Conservation (phyloP, 2,797 vertebrate genomes). For the Kryptopterus vitreolus region DNA sequence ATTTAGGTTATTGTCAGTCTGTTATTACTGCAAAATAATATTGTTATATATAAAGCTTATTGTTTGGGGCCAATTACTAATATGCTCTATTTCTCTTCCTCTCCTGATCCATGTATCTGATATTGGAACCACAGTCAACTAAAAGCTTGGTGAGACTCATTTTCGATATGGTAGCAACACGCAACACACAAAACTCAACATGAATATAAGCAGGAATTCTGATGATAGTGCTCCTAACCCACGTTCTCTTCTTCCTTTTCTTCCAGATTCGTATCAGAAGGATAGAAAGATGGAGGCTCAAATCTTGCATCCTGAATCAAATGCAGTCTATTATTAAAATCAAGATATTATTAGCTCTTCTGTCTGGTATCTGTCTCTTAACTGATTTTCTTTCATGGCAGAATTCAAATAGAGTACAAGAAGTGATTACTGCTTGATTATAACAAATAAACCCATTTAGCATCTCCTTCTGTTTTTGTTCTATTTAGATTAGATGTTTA, state of each 20-base stretch:
- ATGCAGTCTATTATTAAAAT: slow-evolving; percentile 5
- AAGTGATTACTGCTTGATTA: slow-evolving; percentile 17
- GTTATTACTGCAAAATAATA: neutral
- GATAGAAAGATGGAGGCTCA: neutral
- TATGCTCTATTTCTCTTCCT: slow-evolving; percentile 5
- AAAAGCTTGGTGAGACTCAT: slow-evolving; percentile 10
- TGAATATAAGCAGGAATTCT: neutral
- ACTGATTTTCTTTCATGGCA: neutral
- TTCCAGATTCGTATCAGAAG: slow-evolving; percentile 13
- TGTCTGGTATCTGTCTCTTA: slow-evolving; percentile 4
- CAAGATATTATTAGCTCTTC: neutral
- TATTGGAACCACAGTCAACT: neutral
- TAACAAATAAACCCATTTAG: slow-evolving; percentile 34
- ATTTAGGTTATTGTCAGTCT: neutral
- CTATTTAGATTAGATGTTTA: slow-evolving; percentile 9
- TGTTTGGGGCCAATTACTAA: neutral
- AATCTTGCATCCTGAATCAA: neutral
- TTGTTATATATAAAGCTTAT: neutral
- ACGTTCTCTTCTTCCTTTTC: neutral
- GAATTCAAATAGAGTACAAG: neutral
- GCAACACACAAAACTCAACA: neutral
- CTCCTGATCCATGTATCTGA: neutral
- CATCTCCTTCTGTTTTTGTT: slow-evolving; percentile 23
- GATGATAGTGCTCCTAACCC: neutral
- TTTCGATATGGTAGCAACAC: neutral